Base-by-base conservation (phyloP, 1,140 invertebrate species). In the Nixonia krombeini region DNA sequence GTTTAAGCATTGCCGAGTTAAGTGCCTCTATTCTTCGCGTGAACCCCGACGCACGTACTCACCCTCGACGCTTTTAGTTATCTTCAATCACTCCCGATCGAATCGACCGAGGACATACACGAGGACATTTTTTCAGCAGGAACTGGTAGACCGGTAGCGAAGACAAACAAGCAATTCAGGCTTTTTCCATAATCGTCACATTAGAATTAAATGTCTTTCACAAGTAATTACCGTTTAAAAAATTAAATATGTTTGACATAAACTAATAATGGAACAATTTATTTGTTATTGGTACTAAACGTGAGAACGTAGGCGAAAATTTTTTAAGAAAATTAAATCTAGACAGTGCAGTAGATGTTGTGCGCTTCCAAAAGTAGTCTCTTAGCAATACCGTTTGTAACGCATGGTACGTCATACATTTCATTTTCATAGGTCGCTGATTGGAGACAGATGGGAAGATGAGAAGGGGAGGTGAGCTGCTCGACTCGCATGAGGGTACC, bases 371-470 rank as follows among this genome's bases (percentile, higher is more conserved):
- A 6, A 18, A 40, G 15, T 18, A 51, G 16, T 45, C 15, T 42
- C 29, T 25, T 38, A 71, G 58, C 74, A 80, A 84, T 83, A 79
- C n/a, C 65, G 81, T 82, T 76, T 73, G 25, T 37, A 57, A n/a
- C n/a, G 49, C 55, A 26, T 46, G n/a, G 17, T 25, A 47, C 29
- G 66, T 62, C 72, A 64, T 77, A 74, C 78, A 79, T 78, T 74
- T 73, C 77, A 83, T 83, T 84, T 84, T 84, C 74, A 73, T 79
- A 64, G 76, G 70, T 63, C 72, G 79, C 63, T 85, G 82, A 85
- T 85, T 85, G 83, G 75, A 81, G 82, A 84, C 83, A 85, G 83
- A 85, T 85, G 83, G 81, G 84, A 75, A 26, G n/a, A n/a, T n/a
- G 10, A 72, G 72, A 46, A 52, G 79, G 79, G 75, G 76, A 74